Base-by-base conservation (phyloP, 2,888 invertebrate species). In the Lasioglossum zephyrum region DNA sequence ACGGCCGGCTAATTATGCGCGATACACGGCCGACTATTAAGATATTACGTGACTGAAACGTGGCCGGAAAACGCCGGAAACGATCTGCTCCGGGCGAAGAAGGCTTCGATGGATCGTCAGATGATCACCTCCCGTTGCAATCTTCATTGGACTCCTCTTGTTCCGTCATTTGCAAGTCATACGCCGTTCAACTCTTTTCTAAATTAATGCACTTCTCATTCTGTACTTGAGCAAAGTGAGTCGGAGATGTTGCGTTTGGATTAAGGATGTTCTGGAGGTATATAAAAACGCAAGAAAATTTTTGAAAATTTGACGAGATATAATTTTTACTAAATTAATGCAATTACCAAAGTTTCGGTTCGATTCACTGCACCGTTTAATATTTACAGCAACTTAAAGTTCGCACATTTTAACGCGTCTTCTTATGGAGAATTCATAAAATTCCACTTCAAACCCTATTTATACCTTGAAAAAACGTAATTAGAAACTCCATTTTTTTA, bases 1-100 rank as follows among this genome's bases (percentile, higher is more conserved):
- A 73, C 69, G 41, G 26, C 53, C n/a, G 36, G 78, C 39, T 83
- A 79, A 85, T 85, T 83, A 76, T 11, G 44, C 74, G 66, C 63
- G 44, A 22, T 72, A 47, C 49, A 31, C 36, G 53, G 74, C 18
- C 79, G 69, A 83, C 75, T 79, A 79, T 73, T 73, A 73, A 73
- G 63, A 57, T 63, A 73, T 73, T 49, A 47, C 60, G 73, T 60
- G 79, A 26, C 60, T 26, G 16, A 22, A 47, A n/a, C 78, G 73
- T 57, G 16, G 49, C 57, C 8, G 63, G 63, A 63, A 22, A 66
- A 73, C 22, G 31, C 60, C 16, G 57, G 73, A 53, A 77, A 69
- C 69, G 36, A 70, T 4, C 16, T 16, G 66, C 66, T 8, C 66
- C 66, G 66, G 36, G 66, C 31, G 69, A 39, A 41, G 39, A 70